Conservation (phyloP, 2,888 invertebrate species). For the Acanthococcus lagerstroemiae region DNA sequence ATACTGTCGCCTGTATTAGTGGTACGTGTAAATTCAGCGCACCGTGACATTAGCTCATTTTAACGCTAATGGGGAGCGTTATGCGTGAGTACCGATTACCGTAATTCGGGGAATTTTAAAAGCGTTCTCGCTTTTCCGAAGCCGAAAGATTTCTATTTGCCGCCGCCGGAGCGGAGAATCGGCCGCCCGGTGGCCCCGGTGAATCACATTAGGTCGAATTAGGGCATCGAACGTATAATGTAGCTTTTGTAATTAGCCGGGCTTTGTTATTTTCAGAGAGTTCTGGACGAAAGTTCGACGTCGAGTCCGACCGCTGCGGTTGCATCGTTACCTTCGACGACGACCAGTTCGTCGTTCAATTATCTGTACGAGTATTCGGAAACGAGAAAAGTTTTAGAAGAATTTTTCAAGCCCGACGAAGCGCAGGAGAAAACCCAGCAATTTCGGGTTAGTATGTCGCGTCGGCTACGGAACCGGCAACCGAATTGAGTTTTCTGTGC, state of each 20-base stretch:
- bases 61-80: too few relatives aligned
- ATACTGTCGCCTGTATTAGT: background rate
- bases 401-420: conserved; percentile 64
- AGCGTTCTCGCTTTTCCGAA: too few relatives aligned
- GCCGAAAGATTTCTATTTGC: background rate
- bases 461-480: too few relatives aligned
- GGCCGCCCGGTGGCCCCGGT: background rate
- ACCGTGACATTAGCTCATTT: too few relatives aligned
- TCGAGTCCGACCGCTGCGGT: conserved; percentile 28
- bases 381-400: conserved; percentile 81
- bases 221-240: background rate
- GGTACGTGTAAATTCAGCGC: too few relatives aligned
- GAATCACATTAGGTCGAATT: background rate
- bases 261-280: conserved; percentile 35
- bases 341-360: conserved; percentile 61
- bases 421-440: conserved; percentile 31
- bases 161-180: background rate
- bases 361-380: conserved; percentile 87
- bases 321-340: conserved; percentile 41
- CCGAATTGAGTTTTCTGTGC: too few relatives aligned
- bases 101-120: too few relatives aligned
- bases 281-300: conserved; percentile 37
- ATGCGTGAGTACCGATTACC: too few relatives aligned
- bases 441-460: conserved; percentile 32
- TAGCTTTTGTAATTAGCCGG: background rate